These are phyloP conservation scores for Gastrophryne carolinensis DNA, from an alignment of 2,797 vertebrate genomes.

Conservation along the genomic window DNA sequence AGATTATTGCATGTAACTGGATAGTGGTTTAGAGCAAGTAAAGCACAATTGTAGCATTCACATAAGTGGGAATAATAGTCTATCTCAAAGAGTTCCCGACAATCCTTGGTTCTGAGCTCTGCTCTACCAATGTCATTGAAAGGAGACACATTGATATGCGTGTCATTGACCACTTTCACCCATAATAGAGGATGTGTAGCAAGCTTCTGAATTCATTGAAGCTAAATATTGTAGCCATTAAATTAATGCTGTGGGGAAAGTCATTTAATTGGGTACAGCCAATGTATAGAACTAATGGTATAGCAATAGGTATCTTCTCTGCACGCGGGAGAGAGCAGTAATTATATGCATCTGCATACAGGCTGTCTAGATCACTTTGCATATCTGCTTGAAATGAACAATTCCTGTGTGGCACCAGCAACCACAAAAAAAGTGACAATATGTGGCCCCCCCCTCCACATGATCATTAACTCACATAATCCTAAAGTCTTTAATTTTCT, in stretches of 20 bases:
- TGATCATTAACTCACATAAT: too few relatives aligned
- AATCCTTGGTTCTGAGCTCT: not conserved
- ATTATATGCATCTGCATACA: not conserved
- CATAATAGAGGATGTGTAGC: too few relatives aligned
- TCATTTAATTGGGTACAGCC: not conserved
- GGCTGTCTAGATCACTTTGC: not conserved
- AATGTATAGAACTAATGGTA: constrained; percentile 3
- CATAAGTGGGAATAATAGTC: not conserved
- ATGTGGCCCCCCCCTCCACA: too few relatives aligned
- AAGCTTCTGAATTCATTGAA: too few relatives aligned
- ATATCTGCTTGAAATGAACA: too few relatives aligned
- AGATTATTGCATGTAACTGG: constrained; percentile 43
- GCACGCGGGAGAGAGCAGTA: not conserved
- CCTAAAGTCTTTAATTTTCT: too few relatives aligned
- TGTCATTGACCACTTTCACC: not conserved
- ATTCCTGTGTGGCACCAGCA: too few relatives aligned
- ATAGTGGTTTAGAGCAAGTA: constrained; percentile 13
- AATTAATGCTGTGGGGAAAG: not conserved
- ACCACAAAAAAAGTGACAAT: too few relatives aligned
- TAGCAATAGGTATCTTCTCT: not conserved
- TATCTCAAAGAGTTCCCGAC: not conserved
- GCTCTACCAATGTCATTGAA: constrained; percentile 13
- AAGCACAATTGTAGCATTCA: not conserved
- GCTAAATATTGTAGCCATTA: too few relatives aligned
- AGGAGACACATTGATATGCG: not conserved